A percentile compares a stretch with the other conserved stretches of the same genome.
Conservation (phyloP, 2,113 vertebrate species). For the Psammodynastes pulverulentus region DNA sequence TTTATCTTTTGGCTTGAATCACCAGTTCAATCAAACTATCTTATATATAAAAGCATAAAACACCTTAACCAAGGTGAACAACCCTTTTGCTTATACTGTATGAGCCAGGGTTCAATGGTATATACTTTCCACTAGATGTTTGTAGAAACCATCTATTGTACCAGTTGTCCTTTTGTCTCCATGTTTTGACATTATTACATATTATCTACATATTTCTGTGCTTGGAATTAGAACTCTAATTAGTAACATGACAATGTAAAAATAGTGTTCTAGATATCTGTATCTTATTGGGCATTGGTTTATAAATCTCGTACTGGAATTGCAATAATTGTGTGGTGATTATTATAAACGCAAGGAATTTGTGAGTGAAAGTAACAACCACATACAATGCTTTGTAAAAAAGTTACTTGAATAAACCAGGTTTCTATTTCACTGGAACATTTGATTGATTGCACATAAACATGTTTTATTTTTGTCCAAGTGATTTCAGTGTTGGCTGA, state of each 20-base stretch:
- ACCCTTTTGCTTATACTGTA: neutral
- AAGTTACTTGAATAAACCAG: neutral
- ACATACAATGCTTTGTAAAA: neutral
- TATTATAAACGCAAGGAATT: neutral
- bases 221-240: neutral
- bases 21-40: neutral
- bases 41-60: neutral
- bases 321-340: neutral
- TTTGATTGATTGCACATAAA: neutral
- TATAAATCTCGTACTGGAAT: neutral
- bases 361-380: neutral
- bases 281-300: neutral
- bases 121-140: neutral
- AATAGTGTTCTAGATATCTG: neutral
- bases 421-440: neutral
- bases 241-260: neutral
- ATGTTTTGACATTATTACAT: neutral
- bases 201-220: neutral
- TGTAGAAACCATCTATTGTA: neutral
- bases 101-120: neutral
- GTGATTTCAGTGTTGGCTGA: neutral
- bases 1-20: neutral
- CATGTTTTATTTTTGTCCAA: neutral
- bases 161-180: neutral
- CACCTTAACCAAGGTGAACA: neutral